Evolutionary conservation across 2,888 invertebrate species (phyloP).

Genomic region (Tenthredo distinguenda): DNA sequence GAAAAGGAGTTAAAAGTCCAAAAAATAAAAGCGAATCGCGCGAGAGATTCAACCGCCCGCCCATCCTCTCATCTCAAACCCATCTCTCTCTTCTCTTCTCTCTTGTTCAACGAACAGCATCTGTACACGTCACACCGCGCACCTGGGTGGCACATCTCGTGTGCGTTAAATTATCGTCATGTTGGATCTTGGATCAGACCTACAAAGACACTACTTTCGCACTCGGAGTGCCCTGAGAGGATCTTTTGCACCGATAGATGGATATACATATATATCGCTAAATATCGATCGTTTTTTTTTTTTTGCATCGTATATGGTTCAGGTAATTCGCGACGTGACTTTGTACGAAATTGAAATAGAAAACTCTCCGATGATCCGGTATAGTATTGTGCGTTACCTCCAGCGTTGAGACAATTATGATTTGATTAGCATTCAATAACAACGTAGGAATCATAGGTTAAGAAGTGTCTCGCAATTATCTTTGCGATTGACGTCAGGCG

Average conservation of each 20-base stretch:
- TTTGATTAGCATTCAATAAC: conserved; percentile 43
- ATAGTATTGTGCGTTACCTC: background rate
- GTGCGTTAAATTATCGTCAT: conserved; percentile 69
- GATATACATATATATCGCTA: background rate
- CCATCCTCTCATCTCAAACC: conserved; percentile 24
- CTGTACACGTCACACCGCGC: conserved; percentile 49
- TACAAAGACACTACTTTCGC: conserved; percentile 66
- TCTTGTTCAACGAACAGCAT: conserved; percentile 25
- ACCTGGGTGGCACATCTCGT: conserved; percentile 54
- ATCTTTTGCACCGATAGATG: background rate
- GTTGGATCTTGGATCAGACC: conserved; percentile 67
- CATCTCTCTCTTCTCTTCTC: conserved; percentile 30
- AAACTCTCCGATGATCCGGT: background rate
- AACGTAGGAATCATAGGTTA: background rate
- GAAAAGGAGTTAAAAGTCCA: conserved; percentile 41
- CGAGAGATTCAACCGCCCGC: conserved; percentile 43
- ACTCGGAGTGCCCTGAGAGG: conserved; percentile 27
- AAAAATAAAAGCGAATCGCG: conserved; percentile 47
- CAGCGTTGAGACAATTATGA: background rate
- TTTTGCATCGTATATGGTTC: background rate
- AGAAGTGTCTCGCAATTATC: conserved; percentile 31
- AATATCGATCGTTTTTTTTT: background rate
- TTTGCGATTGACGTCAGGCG: conserved; percentile 37
- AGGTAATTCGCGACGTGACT: background rate
- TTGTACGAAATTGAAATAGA: background rate